Base-by-base conservation (phyloP, 2,797 vertebrate genomes). In the Microtus agrestis region DNA sequence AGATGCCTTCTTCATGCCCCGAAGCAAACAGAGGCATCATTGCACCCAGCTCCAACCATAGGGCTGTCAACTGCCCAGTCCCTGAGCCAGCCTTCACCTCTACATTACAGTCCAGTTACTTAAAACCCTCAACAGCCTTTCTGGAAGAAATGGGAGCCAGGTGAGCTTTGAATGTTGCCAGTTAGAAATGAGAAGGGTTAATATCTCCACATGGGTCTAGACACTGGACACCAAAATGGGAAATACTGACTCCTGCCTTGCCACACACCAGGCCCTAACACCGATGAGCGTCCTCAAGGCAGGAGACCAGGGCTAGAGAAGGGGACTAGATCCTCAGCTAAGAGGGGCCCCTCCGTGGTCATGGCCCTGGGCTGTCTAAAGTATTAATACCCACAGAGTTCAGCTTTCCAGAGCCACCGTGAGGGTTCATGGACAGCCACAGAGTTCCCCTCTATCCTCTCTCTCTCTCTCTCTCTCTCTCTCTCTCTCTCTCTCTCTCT, bases 81-180 rank as follows among this genome's bases (percentile, higher is more conserved):
- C 31, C 25, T 27, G 6, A 1, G 63, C 43, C 78, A 69, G 61
- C 34, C 61, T 25, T 93, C 76, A 81, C 51, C 54, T 91, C 54
- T 87, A 56, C 23, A 21, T 90, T 56, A 63, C n/a, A 54, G 37
- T 19, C 37, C 61, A 40, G 17, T 87, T 93, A 91, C 21, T 93
- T 76, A 84, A 82, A 91, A 51, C 56, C 48, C 48, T 69, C n/a
- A 27, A 94, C 91, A 46, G 23, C 31, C 69, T 94, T 85, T 93
- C 76, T 87, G 48, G 80, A 9, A 89, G 1, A 17, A 77, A 76
- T 40, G n/a, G 11, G 14, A 74, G 29, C 61, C 71, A 51, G 25
- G 37, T 37, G 29, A 43, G 37, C 34, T 48, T 79, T 77, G 21
- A 77, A 54, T 17, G 21, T 74, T 91, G 82, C 31, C 76, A 69